Base-by-base conservation (phyloP, 2,113 vertebrate genomes). In the Ahaetulla prasina region DNA sequence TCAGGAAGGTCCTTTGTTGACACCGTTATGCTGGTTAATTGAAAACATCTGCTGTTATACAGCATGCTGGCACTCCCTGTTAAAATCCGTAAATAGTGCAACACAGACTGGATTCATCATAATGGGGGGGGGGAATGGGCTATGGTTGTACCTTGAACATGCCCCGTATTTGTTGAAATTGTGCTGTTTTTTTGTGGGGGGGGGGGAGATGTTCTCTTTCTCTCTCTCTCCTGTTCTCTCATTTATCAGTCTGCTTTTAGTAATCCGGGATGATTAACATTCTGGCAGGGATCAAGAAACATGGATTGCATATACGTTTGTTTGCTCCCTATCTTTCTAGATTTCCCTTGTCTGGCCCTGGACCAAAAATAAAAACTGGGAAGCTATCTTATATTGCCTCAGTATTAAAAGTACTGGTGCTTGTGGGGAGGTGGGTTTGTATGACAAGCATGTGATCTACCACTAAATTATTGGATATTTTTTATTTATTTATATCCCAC, bases 21-120 rank as follows among this genome's bases (percentile, higher is more conserved):
- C 88, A 52, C n/a, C 35, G 47, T 85, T 52, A 89, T 20, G 54
- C 84, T 39, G 35, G 88, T 88, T 55, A 43, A 90, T 0, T 39
- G 57, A 87, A 96, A 97, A 87, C 90, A 96, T 91, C 45, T 91
- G 96, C 94, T 50, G 68, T 63, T 1, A 18, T 4, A 47, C 9
- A 12, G 60, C 0, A 12, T 3, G 2, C 45, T 23, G 53, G 10
- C 35, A 86, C 47, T 60, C 50, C 55, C 14, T 39, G 43, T 52
- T 27, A 20, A 39, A 25, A 30, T 53, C 22, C 9, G n/a, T 39
- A 85, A 39, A 39, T 8, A 27, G n/a, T 25, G 87, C 3, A 23
- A 18, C 27, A 16, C 39, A n/a, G 54, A 22, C 30, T 39, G 68
- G 45, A 43, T 57, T 39, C 45, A 39, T 43, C 87, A n/a, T 8